phyloP scores from a whole-genome alignment of 2,888 invertebrate genomes.

The Heliconius ethilla region DNA sequence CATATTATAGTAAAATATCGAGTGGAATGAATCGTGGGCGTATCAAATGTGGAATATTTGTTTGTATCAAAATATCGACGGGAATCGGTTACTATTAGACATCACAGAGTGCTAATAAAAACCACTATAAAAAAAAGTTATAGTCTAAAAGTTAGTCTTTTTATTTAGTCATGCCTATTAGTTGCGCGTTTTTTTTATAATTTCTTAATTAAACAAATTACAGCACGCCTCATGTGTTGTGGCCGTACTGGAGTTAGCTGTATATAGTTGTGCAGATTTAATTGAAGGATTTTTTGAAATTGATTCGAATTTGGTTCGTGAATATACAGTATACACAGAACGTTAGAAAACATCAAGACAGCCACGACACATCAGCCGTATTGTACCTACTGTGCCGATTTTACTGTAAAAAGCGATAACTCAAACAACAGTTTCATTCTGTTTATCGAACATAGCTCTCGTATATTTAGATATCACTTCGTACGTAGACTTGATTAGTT shows the following conservation, averaged over 20 bases:
- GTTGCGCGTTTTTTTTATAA: neutral
- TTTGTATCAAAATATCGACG: conserved; percentile 42
- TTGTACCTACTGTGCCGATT: neutral
- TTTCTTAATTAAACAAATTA: neutral
- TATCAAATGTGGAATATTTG: conserved; percentile 58
- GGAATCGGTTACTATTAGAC: conserved; percentile 19
- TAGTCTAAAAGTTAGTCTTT: neutral
- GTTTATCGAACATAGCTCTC: conserved; percentile 75
- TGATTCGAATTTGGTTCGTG: too few species aligned
- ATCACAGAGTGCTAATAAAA: conserved; percentile 38
- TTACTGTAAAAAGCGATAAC: neutral
- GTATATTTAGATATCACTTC: conserved; percentile 76
- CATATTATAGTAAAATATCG: conserved; percentile 76
- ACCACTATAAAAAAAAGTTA: neutral
- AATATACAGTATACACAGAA: too few species aligned
- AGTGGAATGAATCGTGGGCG: conserved; percentile 72
- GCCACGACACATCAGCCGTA: neutral
- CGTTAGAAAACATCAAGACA: neutral
- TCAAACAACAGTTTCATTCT: conserved; percentile 74
- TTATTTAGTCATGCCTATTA: neutral
- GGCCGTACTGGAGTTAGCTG: neutral
- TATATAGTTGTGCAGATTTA: neutral
- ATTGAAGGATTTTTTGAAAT: too few species aligned
- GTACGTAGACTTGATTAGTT: conserved; percentile 74
- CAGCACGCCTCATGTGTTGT: neutral